Conservation (phyloP, 2,797 vertebrate genomes). For the Novumbra hubbsi region DNA sequence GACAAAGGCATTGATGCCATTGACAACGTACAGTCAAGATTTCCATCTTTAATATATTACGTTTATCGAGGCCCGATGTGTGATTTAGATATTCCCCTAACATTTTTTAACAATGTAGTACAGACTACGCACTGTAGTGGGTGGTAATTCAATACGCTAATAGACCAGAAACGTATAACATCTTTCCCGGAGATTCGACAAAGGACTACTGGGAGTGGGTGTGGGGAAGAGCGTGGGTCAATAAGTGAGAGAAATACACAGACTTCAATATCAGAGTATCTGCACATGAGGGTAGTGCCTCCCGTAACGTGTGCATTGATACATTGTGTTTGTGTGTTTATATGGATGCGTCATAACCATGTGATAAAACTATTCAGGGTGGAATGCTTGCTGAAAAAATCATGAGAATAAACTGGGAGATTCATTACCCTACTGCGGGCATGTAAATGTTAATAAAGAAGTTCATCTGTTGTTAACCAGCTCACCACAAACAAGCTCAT, state of each 20-base stretch:
- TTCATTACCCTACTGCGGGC: slow-evolving; percentile 55
- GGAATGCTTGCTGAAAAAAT: slow-evolving; percentile 53
- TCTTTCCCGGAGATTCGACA: slow-evolving; percentile 49
- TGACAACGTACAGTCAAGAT: too few species aligned
- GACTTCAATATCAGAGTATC: slow-evolving; percentile 43
- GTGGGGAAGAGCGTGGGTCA: slow-evolving; percentile 13
- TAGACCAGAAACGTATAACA: slow-evolving; percentile 68
- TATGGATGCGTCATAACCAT: slow-evolving; percentile 13
- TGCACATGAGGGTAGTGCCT: slow-evolving; percentile 26
- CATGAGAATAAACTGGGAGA: slow-evolving; percentile 53
- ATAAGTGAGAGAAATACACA: slow-evolving; percentile 33
- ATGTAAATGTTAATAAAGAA: slow-evolving; percentile 61
- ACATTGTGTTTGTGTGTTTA: neutral
- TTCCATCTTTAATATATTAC: too few species aligned
- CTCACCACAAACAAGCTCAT: slow-evolving; percentile 18
- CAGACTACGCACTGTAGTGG: slow-evolving; percentile 53
- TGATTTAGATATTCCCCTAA: too few species aligned
- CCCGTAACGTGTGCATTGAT: slow-evolving; percentile 21
- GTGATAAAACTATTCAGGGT: slow-evolving; percentile 44
- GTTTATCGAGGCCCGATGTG: too few species aligned
- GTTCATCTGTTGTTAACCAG: slow-evolving; percentile 34
- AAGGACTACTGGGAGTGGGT: slow-evolving; percentile 32
- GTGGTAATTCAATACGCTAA: slow-evolving; percentile 68
- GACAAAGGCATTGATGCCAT: too few species aligned
- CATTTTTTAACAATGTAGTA: too few species aligned